phyloP scores from a whole-genome alignment of 2,888 invertebrate species.

The Punctoribates punctum region DNA sequence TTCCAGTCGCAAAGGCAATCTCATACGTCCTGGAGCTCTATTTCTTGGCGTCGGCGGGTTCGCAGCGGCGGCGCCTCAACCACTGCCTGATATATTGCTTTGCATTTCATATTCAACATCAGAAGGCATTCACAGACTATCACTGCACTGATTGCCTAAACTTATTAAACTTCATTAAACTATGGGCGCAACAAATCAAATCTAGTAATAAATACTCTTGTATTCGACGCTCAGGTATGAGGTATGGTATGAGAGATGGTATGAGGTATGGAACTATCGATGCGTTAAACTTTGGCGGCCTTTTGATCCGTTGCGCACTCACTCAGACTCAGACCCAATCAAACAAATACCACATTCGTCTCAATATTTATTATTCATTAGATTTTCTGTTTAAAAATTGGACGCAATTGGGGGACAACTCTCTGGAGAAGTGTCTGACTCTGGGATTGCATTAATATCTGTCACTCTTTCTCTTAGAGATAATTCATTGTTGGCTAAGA shows the following conservation, averaged over 20 bases:
- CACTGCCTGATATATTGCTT: constrained; percentile 36
- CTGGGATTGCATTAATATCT: neutral
- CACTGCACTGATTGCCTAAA: constrained; percentile 15
- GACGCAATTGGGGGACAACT: neutral
- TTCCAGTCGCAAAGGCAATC: constrained; percentile 2
- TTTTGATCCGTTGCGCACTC: neutral
- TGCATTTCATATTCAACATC: constrained; percentile 32
- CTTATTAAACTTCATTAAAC: constrained; percentile 37
- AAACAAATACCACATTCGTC: neutral
- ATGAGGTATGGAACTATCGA: neutral
- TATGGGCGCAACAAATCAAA: constrained; percentile 31
- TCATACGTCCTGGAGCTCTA: constrained; percentile 35
- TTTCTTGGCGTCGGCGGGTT: constrained; percentile 37
- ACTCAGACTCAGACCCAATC: neutral
- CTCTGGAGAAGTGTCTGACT: neutral
- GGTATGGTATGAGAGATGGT: neutral
- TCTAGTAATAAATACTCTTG: constrained; percentile 6
- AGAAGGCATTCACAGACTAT: neutral
- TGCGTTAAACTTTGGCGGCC: neutral
- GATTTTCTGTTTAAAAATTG: neutral
- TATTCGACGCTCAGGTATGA: neutral
- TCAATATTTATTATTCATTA: no score
- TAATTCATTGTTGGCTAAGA: neutral
- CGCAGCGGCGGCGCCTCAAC: constrained; percentile 35
- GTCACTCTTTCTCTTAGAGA: neutral